These are phyloP conservation scores for Neoascia interrupta DNA, from an alignment of 2,888 invertebrate genomes.

Conservation along the genomic window DNA sequence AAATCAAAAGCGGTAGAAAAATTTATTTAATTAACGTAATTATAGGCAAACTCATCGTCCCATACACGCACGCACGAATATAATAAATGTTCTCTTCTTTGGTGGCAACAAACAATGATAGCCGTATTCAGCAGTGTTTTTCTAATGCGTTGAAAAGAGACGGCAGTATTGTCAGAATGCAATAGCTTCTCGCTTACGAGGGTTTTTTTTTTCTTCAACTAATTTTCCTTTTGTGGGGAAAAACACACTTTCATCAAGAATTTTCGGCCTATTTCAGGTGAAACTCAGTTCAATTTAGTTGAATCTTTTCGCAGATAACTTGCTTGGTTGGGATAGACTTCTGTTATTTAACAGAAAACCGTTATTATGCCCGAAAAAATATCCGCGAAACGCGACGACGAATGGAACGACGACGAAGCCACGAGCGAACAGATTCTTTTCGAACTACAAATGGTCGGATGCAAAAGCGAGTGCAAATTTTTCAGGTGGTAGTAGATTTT, in stretches of 20 bases:
- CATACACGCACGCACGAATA: slow-evolving; percentile 18
- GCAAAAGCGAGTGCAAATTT: slow-evolving; percentile 14
- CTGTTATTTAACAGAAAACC: slow-evolving; percentile 29
- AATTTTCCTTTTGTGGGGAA: slow-evolving; percentile 22
- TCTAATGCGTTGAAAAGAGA: background rate
- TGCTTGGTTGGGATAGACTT: slow-evolving; percentile 7
- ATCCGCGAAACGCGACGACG: slow-evolving; percentile 61
- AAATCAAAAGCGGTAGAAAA: slow-evolving; percentile 26
- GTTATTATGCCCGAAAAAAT: slow-evolving; percentile 47
- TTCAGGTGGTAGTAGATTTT: slow-evolving; percentile 19
- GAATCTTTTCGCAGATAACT: slow-evolving; percentile 14
- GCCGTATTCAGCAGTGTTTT: slow-evolving; percentile 45
- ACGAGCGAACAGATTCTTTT: slow-evolving; percentile 59
- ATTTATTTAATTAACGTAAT: slow-evolving; percentile 46
- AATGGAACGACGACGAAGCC: slow-evolving; percentile 59
- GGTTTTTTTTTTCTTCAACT: slow-evolving; percentile 35
- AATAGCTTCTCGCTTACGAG: no score
- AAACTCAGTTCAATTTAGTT: background rate
- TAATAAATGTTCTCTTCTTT: slow-evolving; percentile 17
- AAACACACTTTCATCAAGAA: slow-evolving; percentile 25
- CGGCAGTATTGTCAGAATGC: background rate
- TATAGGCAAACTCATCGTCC: slow-evolving; percentile 24
- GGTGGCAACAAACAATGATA: background rate
- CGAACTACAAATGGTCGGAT: slow-evolving; percentile 38
- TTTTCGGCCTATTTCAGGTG: slow-evolving; percentile 18